Conservation (phyloP, 2,797 vertebrate genomes). For the Enteromius paludinosus region DNA sequence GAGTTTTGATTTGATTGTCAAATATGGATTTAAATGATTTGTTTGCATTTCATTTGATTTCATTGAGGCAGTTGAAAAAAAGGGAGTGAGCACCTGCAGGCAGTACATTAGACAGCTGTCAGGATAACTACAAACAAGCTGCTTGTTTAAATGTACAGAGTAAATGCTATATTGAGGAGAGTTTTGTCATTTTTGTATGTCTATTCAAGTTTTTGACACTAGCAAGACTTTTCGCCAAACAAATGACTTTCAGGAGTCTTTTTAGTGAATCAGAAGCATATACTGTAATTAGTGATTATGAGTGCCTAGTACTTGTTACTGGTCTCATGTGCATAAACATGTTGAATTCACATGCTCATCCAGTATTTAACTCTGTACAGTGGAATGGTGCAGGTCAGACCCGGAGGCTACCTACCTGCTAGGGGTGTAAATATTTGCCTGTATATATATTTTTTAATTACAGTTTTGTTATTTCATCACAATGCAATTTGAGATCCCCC, state of each 20-base stretch:
- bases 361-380: slow-evolving; percentile 45
- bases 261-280: not conserved
- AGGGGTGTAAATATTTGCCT: not conserved
- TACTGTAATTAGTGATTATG: not conserved
- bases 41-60: slow-evolving; percentile 30
- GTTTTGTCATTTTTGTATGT: not conserved
- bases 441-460: not conserved
- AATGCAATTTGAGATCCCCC: not conserved
- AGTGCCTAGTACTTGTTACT: not conserved
- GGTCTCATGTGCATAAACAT: slow-evolving; percentile 25
- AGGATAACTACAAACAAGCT: slow-evolving; percentile 1
- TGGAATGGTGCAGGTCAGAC: slow-evolving; percentile 20
- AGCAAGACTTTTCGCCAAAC: not conserved
- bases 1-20: slow-evolving; percentile 30
- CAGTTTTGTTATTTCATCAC: not conserved
- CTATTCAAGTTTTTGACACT: not conserved
- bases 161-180: not conserved
- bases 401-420: not conserved
- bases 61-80: not conserved
- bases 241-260: not conserved
- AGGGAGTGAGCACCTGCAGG: not conserved
- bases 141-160: not conserved
- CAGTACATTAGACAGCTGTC: slow-evolving; percentile 4
- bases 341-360: slow-evolving; percentile 23
- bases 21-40: slow-evolving; percentile 34